Base-by-base conservation (phyloP, 2,113 vertebrate species). In the Vicugna pacos region DNA sequence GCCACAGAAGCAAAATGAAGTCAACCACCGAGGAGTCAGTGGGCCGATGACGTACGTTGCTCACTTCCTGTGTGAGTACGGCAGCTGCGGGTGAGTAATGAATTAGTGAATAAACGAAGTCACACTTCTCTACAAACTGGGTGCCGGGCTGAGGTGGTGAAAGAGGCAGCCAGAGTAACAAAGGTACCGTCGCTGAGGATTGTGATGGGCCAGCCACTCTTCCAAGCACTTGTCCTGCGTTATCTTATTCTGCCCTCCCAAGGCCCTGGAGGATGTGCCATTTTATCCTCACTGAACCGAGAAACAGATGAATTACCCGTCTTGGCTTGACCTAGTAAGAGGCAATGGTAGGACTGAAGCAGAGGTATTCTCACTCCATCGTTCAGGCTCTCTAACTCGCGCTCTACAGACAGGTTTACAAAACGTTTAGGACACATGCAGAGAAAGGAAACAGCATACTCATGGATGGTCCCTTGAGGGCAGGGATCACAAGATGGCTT, bases 41-140 rank as follows among this genome's bases (percentile, higher is more conserved):
- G 11, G 60, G 30, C 48, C 6, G 0, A 16, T 5, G 48, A n/a
- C 22, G 9, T 3, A 10, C 26, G 82, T 1, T 69, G 10, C n/a
- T 79, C 6, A 52, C 52, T 42, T 42, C 7, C 48, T 12, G 12
- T 8, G 19, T 1, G 20, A 62, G 50, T 13, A 15, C 16, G 8
- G n/a, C 2, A 11, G 52, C 38, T 12, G 30, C 6, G 0, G 8
- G 15, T 6, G 50, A 54, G 26, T 12, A 30, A 32, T 28, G 42
- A 87, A 52, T n/a, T 14, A 15, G 80, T 69, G 8, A 75, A 35
- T 22, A 52, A 90, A n/a, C 48, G 69, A 77, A 46, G 16, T 58
- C 89, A 79, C 2, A 10, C 28, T 62, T 67, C 60, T 87, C 58
- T 69, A 35, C 26, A 76, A 32, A 87, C 26, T 4, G 56, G 30